A percentile compares a stretch with the other conserved stretches of the same genome.
phyloP scores from a whole-genome alignment of 2,888 invertebrate species.

The Phytoseiulus persimilis region DNA sequence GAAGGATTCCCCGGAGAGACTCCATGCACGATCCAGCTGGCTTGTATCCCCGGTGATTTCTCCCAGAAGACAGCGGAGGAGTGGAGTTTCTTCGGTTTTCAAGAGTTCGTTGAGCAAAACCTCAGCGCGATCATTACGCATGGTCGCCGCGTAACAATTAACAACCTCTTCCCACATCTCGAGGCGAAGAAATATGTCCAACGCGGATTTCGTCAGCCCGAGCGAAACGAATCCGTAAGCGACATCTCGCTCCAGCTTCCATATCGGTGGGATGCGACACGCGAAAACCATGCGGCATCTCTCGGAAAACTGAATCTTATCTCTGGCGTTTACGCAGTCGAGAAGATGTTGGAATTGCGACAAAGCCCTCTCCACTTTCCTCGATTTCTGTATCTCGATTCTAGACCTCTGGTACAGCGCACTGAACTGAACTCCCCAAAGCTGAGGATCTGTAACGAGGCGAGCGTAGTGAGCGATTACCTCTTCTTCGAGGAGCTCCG shows the following conservation, averaged over 20 bases:
- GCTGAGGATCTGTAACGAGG: constrained; percentile 59
- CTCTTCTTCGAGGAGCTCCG: constrained; percentile 72
- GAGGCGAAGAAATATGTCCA: constrained; percentile 66
- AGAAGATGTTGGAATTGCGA: constrained; percentile 65
- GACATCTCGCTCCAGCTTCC: constrained; percentile 67
- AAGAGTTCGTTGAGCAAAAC: constrained; percentile 72
- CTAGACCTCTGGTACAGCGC: constrained; percentile 67
- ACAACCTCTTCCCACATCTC: constrained; percentile 87
- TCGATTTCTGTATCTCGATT: constrained; percentile 65
- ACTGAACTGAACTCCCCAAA: constrained; percentile 68
- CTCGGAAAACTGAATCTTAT: constrained; percentile 53
- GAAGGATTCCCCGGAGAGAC: constrained; percentile 69
- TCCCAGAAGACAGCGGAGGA: constrained; percentile 82
- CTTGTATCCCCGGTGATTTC: constrained; percentile 70
- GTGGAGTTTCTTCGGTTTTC: constrained; percentile 69
- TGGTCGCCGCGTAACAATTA: constrained; percentile 74
- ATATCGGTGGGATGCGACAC: constrained; percentile 63
- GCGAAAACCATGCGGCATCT: constrained; percentile 62
- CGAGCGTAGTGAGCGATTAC: constrained; percentile 64
- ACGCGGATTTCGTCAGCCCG: constrained; percentile 73
- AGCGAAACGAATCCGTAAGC: constrained; percentile 69
- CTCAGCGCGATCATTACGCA: constrained; percentile 60
- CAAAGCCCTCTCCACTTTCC: constrained; percentile 79
- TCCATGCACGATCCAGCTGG: constrained; percentile 83
- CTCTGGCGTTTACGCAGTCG: constrained; percentile 41